Evolutionary conservation across 2,113 vertebrate species (phyloP).

Genomic region (Rhegmatorhina hoffmannsi): DNA sequence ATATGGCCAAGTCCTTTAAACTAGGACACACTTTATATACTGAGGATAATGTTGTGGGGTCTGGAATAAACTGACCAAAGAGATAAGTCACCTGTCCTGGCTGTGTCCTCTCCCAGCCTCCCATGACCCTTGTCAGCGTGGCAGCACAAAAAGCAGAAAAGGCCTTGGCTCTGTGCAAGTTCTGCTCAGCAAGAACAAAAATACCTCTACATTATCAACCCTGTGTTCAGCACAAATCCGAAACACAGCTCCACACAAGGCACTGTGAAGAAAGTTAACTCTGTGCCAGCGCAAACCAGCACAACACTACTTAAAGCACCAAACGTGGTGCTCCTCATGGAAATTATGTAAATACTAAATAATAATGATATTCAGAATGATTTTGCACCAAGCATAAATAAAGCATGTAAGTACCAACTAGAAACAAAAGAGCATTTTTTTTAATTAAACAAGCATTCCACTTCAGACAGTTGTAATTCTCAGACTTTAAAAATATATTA

Average conservation of each 20-base stretch:
- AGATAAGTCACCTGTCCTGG: not conserved
- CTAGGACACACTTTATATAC: not conserved
- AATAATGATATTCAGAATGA: not conserved
- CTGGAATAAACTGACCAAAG: no score
- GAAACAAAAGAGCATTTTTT: not conserved
- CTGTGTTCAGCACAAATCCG: not conserved
- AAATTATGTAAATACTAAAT: not conserved
- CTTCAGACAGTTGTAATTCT: not conserved
- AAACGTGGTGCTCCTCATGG: not conserved
- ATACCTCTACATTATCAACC: not conserved
- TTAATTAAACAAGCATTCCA: not conserved
- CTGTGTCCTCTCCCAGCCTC: not conserved
- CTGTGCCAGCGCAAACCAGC: not conserved
- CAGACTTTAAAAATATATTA: not conserved
- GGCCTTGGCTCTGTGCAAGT: not conserved
- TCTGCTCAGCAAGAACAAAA: not conserved
- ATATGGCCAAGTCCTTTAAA: no score
- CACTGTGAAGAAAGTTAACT: not conserved
- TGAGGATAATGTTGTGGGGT: not conserved
- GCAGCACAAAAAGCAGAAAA: not conserved
- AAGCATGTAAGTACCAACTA: not conserved
- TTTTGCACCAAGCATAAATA: not conserved
- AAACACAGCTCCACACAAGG: not conserved
- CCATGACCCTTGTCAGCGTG: not conserved
- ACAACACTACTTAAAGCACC: not conserved